phyloP scores from a whole-genome alignment of 2,888 invertebrate species.

The Drosophila paranaensis region DNA sequence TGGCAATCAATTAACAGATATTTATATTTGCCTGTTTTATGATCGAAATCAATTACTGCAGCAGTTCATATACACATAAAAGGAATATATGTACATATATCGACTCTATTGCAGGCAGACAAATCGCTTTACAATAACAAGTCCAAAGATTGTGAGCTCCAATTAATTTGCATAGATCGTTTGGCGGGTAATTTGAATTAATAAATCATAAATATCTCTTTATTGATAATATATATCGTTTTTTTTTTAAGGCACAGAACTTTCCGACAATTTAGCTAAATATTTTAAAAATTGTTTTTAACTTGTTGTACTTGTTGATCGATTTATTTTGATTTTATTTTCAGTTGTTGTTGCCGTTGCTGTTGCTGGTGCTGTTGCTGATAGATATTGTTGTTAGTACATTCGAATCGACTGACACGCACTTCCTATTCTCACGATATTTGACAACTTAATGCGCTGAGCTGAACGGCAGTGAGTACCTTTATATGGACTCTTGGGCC shows the following conservation, averaged over 20 bases:
- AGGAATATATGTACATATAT: not conserved
- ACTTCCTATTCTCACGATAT: constrained; percentile 81
- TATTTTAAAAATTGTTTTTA: constrained; percentile 1
- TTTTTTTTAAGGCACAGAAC: not conserved
- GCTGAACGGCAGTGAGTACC: constrained; percentile 67
- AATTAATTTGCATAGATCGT: constrained; percentile 16
- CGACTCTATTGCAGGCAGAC: constrained; percentile 9
- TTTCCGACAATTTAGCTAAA: constrained; percentile 12
- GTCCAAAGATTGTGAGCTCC: constrained; percentile 19
- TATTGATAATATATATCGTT: not conserved
- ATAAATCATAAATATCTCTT: constrained; percentile 10
- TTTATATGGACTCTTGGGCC: constrained; percentile 80
- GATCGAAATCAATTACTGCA: constrained; percentile 57
- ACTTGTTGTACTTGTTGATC: constrained; percentile 11
- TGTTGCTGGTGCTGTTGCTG: constrained; percentile 20
- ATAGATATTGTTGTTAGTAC: constrained; percentile 38
- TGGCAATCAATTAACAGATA: constrained; percentile 51
- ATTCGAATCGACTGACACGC: constrained; percentile 67
- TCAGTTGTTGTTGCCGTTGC: not conserved
- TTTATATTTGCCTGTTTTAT: constrained; percentile 39
- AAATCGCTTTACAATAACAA: constrained; percentile 34
- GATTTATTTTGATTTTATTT: constrained; percentile 8
- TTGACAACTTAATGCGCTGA: constrained; percentile 77
- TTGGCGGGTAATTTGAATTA: constrained; percentile 19
- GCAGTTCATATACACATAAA: not conserved